Conservation (phyloP, 2,113 vertebrate genomes). For the Sclerurus mexicanus region DNA sequence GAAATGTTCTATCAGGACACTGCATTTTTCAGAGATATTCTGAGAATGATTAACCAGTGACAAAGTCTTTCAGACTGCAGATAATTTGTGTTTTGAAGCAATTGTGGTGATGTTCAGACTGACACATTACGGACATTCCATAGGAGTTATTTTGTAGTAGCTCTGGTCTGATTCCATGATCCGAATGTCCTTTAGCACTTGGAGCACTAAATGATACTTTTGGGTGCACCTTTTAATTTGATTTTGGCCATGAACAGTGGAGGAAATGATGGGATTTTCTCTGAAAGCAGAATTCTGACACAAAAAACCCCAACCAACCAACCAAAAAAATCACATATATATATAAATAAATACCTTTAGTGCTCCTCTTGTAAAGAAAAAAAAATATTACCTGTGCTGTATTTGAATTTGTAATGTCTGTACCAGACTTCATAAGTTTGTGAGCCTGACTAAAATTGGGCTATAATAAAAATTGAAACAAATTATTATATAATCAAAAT, state of each 20-base stretch:
- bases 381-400: neutral
- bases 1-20: neutral
- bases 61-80: neutral
- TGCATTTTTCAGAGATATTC: neutral
- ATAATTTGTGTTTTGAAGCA: neutral
- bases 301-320: neutral
- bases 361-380: neutral
- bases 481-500: neutral
- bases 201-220: neutral
- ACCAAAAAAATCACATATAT: too few species aligned
- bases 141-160: neutral
- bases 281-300: neutral
- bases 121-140: neutral
- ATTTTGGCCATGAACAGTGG: rapidly evolving
- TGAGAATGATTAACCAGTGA: neutral
- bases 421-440: neutral
- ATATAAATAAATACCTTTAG: neutral
- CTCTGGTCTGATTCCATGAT: neutral
- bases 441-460: neutral
- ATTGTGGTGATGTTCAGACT: neutral
- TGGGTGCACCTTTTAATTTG: neutral
- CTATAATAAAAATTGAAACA: neutral
- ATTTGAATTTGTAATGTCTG: neutral
- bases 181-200: neutral
- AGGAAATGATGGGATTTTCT: neutral